A percentile compares a stretch with the other conserved stretches of the same genome.
phyloP scores from a whole-genome alignment of 1,140 invertebrate species.

The Orius insidiosus region DNA sequence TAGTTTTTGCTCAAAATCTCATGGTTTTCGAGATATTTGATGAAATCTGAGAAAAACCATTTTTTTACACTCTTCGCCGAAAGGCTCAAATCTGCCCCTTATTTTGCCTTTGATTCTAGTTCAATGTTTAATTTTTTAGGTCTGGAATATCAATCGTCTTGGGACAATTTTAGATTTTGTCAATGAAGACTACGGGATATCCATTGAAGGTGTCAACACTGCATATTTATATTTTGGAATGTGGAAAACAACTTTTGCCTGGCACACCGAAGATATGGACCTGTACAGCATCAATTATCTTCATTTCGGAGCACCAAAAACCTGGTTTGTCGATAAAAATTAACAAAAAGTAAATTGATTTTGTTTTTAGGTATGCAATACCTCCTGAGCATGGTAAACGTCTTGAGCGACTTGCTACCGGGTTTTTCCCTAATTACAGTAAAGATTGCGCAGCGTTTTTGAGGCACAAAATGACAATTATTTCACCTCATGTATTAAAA shows the following conservation, averaged over 20 bases:
- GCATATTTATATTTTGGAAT: constrained; percentile 99
- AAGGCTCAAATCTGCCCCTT: too few species aligned
- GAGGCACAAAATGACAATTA: constrained; percentile 94
- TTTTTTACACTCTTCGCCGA: too few species aligned
- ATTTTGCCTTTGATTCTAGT: too few species aligned
- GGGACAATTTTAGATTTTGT: constrained; percentile 90
- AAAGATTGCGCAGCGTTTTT: constrained; percentile 85
- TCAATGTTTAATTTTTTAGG: constrained; percentile 14
- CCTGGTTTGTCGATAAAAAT: constrained; percentile 44
- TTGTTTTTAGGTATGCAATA: constrained; percentile 66
- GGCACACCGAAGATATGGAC: constrained; percentile 99
- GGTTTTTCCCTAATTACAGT: constrained; percentile 72
- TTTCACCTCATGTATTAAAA: constrained; percentile 81
- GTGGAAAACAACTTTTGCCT: constrained; percentile 99
- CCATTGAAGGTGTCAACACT: constrained; percentile 96
- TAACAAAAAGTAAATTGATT: constrained; percentile 1
- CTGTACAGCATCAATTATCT: constrained; percentile 97
- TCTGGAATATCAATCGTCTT: constrained; percentile 91
- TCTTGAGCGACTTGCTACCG: constrained; percentile 78
- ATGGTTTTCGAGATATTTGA: too few species aligned
- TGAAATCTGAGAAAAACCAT: too few species aligned
- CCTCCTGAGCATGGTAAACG: constrained; percentile 85
- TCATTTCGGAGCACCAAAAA: constrained; percentile 90
- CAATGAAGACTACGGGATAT: constrained; percentile 86
- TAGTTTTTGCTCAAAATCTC: too few species aligned